Conservation (phyloP, 2,888 invertebrate genomes). For the Helobdella robusta region DNA sequence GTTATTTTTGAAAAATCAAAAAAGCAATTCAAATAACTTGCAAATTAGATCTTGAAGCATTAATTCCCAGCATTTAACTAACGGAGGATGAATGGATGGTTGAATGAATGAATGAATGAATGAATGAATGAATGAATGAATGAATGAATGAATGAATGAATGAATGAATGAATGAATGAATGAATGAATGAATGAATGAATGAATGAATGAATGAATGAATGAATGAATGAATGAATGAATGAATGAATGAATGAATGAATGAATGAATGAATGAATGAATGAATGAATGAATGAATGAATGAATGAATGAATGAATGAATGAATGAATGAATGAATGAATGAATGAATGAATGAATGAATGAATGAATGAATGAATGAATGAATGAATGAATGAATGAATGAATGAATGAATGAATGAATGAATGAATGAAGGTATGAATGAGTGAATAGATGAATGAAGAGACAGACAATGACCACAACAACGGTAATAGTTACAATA, state of each 20-base stretch:
- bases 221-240: not conserved
- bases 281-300: conserved; percentile 1
- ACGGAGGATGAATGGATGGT: not conserved
- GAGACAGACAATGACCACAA: not conserved
- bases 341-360: conserved; percentile 6
- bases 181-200: not conserved
- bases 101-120: not conserved
- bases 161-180: conserved; percentile 1
- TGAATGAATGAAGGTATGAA: too few relatives aligned
- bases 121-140: not conserved
- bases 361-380: not conserved
- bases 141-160: not conserved
- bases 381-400: too few relatives aligned
- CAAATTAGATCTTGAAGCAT: too few relatives aligned
- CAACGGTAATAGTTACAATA: too few relatives aligned
- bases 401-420: not conserved
- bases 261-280: not conserved
- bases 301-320: conserved; percentile 7
- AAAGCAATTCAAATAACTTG: too few relatives aligned
- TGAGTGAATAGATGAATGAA: too few relatives aligned
- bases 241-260: not conserved
- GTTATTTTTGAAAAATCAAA: too few relatives aligned
- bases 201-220: conserved; percentile 8
- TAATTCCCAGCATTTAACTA: too few relatives aligned
- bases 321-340: conserved; percentile 1